Evolutionary conservation across 2,888 invertebrate genomes (phyloP).

Genomic region (Dasysyrphus albostriatus): DNA sequence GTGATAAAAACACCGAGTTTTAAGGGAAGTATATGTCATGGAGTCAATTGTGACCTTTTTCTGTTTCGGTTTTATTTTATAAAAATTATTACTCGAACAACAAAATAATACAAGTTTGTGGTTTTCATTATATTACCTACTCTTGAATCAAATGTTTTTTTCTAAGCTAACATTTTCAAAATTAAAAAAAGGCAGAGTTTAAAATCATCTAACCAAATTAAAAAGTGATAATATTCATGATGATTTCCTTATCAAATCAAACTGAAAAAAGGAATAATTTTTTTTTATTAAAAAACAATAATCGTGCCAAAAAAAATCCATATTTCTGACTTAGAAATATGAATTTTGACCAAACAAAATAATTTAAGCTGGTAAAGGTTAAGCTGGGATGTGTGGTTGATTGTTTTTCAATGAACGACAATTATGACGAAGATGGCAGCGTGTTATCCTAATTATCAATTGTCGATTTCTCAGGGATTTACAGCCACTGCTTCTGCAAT

Average conservation of each 20-base stretch:
- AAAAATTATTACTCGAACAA: too few relatives aligned
- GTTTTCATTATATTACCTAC: too few relatives aligned
- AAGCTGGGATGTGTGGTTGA: not conserved
- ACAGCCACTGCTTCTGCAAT: slow-evolving; percentile 71
- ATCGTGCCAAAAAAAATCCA: not conserved
- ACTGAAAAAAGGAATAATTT: not conserved
- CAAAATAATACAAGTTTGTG: too few relatives aligned
- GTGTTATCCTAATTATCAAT: slow-evolving; percentile 83
- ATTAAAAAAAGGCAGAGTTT: not conserved
- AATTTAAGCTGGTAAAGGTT: not conserved
- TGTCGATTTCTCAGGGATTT: slow-evolving; percentile 82
- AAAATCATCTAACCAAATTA: not conserved
- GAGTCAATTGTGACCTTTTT: not conserved
- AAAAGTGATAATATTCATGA: not conserved
- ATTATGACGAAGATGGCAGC: slow-evolving; percentile 81
- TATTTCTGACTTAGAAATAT: not conserved
- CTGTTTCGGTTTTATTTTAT: not conserved
- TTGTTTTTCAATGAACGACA: slow-evolving; percentile 78
- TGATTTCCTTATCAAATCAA: not conserved
- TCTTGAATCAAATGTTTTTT: too few relatives aligned
- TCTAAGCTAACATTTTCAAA: too few relatives aligned
- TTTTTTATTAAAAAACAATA: not conserved
- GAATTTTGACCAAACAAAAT: not conserved
- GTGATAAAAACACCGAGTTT: not conserved
- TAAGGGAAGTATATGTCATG: not conserved